Evolutionary conservation across 1,140 invertebrate species (phyloP).

Genomic region (Temnothorax longispinosus): DNA sequence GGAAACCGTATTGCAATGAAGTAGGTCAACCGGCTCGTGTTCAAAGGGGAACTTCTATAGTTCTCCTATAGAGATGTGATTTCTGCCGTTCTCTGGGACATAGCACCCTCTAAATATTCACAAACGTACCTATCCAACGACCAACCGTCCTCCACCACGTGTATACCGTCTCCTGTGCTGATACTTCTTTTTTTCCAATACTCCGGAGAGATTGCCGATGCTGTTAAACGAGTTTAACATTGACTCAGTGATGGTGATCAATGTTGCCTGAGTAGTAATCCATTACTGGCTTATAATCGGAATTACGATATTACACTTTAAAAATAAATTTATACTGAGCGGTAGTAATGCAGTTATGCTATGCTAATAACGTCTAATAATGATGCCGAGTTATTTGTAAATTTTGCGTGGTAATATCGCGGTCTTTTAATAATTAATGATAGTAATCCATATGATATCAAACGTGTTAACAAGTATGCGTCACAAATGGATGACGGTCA

Average conservation of each 20-base stretch:
- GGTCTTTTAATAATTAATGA: background rate
- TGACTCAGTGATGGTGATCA: background rate
- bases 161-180: background rate
- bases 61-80: slow-evolving; percentile 65
- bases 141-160: background rate
- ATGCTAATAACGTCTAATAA: background rate
- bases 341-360: background rate
- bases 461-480: background rate
- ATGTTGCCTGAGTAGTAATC: background rate
- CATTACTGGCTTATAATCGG: background rate
- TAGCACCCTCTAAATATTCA: slow-evolving; percentile 49
- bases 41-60: slow-evolving; percentile 73
- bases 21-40: slow-evolving; percentile 78
- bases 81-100: slow-evolving; percentile 68
- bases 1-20: slow-evolving; percentile 74
- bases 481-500: background rate
- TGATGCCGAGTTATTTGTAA: background rate
- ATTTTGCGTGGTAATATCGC: background rate
- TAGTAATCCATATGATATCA: background rate
- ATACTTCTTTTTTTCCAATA: slow-evolving; percentile 27
- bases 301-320: background rate
- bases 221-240: slow-evolving; percentile 18
- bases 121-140: slow-evolving; percentile 17
- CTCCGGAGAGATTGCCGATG: slow-evolving; percentile 24
- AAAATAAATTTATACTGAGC: background rate